phyloP scores from a whole-genome alignment of 2,113 vertebrate genomes.

The Corynorhinus townsendii region DNA sequence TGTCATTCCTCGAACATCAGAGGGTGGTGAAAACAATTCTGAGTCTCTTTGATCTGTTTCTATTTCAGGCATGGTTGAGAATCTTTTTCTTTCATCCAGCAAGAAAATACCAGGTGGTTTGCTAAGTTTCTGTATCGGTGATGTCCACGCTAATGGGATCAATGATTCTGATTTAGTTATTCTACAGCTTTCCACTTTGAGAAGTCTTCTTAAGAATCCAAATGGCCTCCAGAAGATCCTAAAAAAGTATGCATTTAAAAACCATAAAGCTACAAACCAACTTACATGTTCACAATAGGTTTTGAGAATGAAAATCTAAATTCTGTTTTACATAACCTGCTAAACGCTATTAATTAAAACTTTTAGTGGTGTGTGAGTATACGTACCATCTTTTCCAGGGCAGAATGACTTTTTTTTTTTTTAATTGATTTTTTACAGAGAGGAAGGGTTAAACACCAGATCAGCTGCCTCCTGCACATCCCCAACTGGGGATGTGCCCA shows the following conservation, averaged over 20 bases:
- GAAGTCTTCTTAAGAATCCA: slow-evolving; percentile 72
- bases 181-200: slow-evolving; percentile 69
- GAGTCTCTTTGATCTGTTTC: slow-evolving; percentile 62
- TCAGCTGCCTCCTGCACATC: no score
- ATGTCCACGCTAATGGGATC: slow-evolving; percentile 57
- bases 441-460: no score
- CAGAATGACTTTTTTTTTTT: not conserved
- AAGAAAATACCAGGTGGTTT: slow-evolving; percentile 54
- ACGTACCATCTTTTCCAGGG: not conserved
- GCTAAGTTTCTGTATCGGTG: slow-evolving; percentile 54
- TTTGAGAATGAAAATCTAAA: slow-evolving; percentile 61
- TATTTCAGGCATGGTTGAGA: slow-evolving; percentile 77
- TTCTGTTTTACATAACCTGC: slow-evolving; percentile 55
- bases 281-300: slow-evolving; percentile 38
- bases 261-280: slow-evolving; percentile 17
- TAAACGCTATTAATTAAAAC: slow-evolving; percentile 4
- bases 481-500: no score
- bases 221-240: slow-evolving; percentile 76
- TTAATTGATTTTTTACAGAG: no score
- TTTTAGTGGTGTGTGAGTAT: not conserved
- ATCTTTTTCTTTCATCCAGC: slow-evolving; percentile 43
- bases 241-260: not conserved
- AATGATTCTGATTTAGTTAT: slow-evolving; percentile 66
- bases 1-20: slow-evolving; percentile 93
- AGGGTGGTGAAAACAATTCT: slow-evolving; percentile 84